A percentile compares a stretch with the other conserved stretches of the same genome.
Evolutionary conservation across 2,113 vertebrate genomes (phyloP).

Genomic region (Rhabdomys dilectus): DNA sequence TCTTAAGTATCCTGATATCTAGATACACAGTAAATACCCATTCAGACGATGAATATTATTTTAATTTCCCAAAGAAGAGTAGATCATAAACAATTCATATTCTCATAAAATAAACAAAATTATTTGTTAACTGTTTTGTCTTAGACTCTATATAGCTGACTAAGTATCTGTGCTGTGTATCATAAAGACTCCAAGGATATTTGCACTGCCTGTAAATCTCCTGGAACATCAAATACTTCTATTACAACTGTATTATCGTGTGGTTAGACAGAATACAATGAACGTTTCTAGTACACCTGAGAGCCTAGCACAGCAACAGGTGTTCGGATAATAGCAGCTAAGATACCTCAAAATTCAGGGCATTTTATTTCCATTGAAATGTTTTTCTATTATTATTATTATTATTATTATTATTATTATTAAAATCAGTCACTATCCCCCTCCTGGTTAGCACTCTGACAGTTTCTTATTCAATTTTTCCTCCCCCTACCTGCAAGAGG

Average conservation of each 20-base stretch:
- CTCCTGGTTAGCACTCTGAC: no score
- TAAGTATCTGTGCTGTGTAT: neutral
- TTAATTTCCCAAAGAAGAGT: conserved; percentile 36
- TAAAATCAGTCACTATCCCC: no score
- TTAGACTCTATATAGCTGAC: neutral
- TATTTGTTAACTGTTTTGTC: conserved; percentile 16
- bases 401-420: no score
- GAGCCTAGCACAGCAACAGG: neutral
- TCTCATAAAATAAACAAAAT: conserved; percentile 27
- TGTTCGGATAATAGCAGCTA: neutral
- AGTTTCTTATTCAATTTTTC: no score
- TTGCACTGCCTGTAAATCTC: neutral
- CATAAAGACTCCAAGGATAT: conserved; percentile 23
- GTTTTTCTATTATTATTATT: no score
- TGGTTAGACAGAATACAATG: neutral
- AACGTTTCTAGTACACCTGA: neutral
- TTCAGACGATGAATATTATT: neutral
- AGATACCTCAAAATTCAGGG: neutral
- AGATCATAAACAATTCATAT: neutral
- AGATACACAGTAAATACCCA: neutral
- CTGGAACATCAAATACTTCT: neutral
- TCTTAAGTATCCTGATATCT: neutral
- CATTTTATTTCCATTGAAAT: neutral
- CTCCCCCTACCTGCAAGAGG: no score
- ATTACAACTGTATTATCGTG: neutral